Evolutionary conservation across 2,888 invertebrate genomes (phyloP), one percentile per base, ranked within the genome.

Genomic region (Aleiodes alternator): DNA sequence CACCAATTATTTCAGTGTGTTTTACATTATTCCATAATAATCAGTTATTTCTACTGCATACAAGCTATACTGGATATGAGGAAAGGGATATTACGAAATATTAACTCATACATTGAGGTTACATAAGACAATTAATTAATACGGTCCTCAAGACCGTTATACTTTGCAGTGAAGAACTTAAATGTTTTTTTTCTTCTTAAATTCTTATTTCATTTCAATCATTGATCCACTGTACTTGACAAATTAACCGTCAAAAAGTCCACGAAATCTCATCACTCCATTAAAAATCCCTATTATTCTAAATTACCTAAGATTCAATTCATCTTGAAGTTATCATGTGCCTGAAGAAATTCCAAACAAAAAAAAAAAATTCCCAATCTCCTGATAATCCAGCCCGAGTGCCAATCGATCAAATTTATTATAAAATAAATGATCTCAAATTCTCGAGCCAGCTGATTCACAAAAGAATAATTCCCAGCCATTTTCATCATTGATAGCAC

Each of bases 361-460:
- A 55, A 23, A 55, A 55, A 55, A 23, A 55, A 55, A 55, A 55
- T 6, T 16, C 16, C 6, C 11, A 55, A 55, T 16, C 7, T 16
- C 55, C 55, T 11, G 16, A 55, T 16, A 69, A 69, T 81, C 84
- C 84, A 81, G 79, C 77, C 84, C 85, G 85, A 85, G 81, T 79
- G 75, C 84, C 85, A 81, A 84, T 82, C 85, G 80, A 80, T 80
- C 81, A 11, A 43, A 38, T 23, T n/a, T 14, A 64, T 64, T 23
- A 76, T 72, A 68, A 16, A 59, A 23, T 23, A 23, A 48, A 55
- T 66, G 78, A 79, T 76, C 80, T 48, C 77, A 75, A 50, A 79
- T 76, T 77, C 82, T 84, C 85, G 84, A 81, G 84, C 72, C 81
- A 81, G 83, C 85, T 34, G 77, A 78, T 72, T 76, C 77, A 55